These are phyloP conservation scores for Orestias chungarensis DNA, from an alignment of 2,797 vertebrate genomes.

Conservation along the genomic window DNA sequence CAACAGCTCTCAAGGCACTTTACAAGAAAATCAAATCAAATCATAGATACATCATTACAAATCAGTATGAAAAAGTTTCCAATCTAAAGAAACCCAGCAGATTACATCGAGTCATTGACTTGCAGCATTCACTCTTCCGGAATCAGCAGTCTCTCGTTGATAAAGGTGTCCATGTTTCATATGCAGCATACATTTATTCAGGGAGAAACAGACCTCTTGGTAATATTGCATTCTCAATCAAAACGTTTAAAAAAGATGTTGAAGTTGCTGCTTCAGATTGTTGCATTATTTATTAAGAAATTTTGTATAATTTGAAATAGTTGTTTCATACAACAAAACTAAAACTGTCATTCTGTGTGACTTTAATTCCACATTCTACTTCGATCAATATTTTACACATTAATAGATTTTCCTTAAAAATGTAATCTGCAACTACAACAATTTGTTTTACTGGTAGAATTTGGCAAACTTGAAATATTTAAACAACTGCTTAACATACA, in stretches of 20 bases:
- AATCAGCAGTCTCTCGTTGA: no score
- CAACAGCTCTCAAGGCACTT: no score
- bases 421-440: neutral
- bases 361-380: neutral
- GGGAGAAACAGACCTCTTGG: neutral
- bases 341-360: neutral
- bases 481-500: neutral
- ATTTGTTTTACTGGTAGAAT: neutral
- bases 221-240: neutral
- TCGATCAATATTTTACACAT: neutral
- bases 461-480: neutral
- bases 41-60: no score
- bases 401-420: neutral
- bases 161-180: neutral
- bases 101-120: no score
- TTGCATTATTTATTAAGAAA: no score
- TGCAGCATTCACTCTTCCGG: no score
- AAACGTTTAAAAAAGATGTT: neutral
- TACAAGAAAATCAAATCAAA: no score
- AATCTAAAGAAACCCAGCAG: no score
- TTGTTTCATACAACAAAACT: neutral
- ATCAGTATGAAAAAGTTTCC: no score
- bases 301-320: neutral
- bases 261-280: neutral
- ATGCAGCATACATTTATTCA: neutral